A percentile compares a stretch with the other conserved stretches of the same genome.
Evolutionary conservation across 2,113 vertebrate genomes (phyloP).

Genomic region (Acanthisitta chloris): DNA sequence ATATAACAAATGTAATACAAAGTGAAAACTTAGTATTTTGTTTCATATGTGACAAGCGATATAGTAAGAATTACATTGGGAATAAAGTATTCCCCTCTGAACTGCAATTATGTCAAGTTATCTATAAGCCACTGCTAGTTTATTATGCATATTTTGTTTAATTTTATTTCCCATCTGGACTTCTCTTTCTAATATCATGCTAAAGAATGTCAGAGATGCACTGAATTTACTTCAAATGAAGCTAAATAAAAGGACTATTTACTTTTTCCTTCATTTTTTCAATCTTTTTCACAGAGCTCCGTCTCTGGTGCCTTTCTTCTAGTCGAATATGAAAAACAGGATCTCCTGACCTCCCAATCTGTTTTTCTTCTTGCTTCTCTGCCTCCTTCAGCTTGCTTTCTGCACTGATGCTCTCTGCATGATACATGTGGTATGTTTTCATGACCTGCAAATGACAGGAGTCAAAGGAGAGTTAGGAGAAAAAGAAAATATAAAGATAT

Average conservation of each 20-base stretch:
- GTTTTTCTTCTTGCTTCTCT: slow-evolving; percentile 97
- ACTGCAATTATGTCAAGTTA: not conserved
- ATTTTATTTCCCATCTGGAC: not conserved
- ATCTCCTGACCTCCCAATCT: slow-evolving; percentile 87
- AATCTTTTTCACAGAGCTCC: slow-evolving; percentile 98
- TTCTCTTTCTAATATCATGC: not conserved
- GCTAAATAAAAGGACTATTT: slow-evolving; percentile 6
- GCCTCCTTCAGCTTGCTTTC: slow-evolving; percentile 98
- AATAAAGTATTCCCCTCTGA: not conserved
- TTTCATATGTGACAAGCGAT: slow-evolving; percentile 26
- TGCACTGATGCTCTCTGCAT: slow-evolving; percentile 94
- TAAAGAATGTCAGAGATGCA: not conserved
- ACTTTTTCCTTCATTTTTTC: slow-evolving; percentile 99
- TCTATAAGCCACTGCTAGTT: not conserved
- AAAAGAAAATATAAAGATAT: not conserved
- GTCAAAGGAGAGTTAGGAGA: not conserved
- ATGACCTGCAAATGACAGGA: slow-evolving; percentile 84
- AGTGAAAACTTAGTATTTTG: not conserved
- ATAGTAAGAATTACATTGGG: not conserved
- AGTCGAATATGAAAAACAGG: slow-evolving; percentile 90
- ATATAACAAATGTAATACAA: not conserved
- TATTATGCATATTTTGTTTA: not conserved
- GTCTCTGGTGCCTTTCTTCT: slow-evolving; percentile 90
- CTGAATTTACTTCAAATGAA: slow-evolving; percentile 4
- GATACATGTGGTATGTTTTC: slow-evolving; percentile 99